Percentiles rank a stretch among this genome's conserved stretches.
These are phyloP conservation scores for Erebia palarica DNA, from an alignment of 2,888 invertebrate genomes.

Conservation along the genomic window DNA sequence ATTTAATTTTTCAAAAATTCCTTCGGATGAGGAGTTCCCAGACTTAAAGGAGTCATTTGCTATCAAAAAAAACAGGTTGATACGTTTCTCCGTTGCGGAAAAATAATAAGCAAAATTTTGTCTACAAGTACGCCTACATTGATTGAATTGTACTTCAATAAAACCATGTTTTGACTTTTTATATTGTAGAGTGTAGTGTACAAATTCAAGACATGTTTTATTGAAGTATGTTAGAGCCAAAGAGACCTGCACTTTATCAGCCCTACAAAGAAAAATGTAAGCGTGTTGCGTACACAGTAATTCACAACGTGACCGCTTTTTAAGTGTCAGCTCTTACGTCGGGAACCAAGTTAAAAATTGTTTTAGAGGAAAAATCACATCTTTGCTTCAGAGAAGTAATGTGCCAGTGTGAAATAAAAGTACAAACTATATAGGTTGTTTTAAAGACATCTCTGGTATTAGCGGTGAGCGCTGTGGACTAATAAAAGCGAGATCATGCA, in stretches of 20 bases:
- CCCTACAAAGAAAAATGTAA: conserved; percentile 37
- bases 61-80: no score
- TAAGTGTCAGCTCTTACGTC: conserved; percentile 28
- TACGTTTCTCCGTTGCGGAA: no score
- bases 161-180: background rate
- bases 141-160: background rate
- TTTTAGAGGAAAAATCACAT: conserved; percentile 16
- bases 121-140: background rate
- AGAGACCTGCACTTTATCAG: conserved; percentile 37
- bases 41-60: no score
- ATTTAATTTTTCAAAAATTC: no score
- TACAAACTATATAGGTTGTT: no score
- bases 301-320: conserved; percentile 32
- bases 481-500: no score
- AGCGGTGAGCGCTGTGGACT: no score
- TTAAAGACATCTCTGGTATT: no score
- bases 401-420: background rate
- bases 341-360: conserved; percentile 21
- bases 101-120: no score
- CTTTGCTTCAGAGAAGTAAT: background rate
- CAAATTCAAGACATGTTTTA: background rate
- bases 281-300: conserved; percentile 30
- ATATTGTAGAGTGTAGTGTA: no score
- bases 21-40: no score
- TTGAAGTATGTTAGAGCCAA: conserved; percentile 30